A percentile compares a stretch with the other conserved stretches of the same genome.
Evolutionary conservation across 2,113 vertebrate genomes (phyloP).

Genomic region (Centropus unirufus): DNA sequence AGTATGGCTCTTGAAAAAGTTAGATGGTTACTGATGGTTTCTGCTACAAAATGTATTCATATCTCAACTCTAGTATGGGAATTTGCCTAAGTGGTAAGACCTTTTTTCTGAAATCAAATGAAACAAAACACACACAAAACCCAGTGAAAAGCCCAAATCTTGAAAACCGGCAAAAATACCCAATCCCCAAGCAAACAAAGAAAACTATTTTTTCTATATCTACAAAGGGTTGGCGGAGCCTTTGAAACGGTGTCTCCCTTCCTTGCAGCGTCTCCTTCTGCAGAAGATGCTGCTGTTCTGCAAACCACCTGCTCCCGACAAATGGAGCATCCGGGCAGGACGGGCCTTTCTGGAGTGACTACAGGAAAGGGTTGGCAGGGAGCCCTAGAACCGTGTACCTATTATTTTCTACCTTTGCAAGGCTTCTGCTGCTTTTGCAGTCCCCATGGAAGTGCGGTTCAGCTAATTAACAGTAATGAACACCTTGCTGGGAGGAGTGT

Average conservation of each 20-base stretch:
- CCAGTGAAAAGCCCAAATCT: too few species aligned
- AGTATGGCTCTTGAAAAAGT: not conserved
- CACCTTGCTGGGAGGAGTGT: not conserved
- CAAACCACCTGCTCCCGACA: not conserved
- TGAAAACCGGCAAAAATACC: not conserved
- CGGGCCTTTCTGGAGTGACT: not conserved
- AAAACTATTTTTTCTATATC: not conserved
- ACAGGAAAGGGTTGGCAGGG: not conserved
- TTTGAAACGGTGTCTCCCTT: too few species aligned
- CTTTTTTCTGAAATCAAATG: not conserved
- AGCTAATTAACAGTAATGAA: not conserved
- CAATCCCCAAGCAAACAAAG: fast-evolving
- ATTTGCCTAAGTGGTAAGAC: not conserved
- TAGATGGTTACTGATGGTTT: not conserved
- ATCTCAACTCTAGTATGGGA: not conserved
- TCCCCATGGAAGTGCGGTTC: not conserved
- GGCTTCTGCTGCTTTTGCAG: not conserved
- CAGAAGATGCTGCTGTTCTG: not conserved
- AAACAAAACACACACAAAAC: not conserved
- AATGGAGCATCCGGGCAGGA: not conserved
- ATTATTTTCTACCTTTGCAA: not conserved
- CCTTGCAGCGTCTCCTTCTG: not conserved
- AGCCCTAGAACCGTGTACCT: not conserved
- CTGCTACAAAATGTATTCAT: fast-evolving
- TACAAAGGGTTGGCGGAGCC: too few species aligned